Percentiles rank a stretch among this genome's conserved stretches.
These are phyloP conservation scores for Podargus strigoides DNA, from an alignment of 2,797 vertebrate genomes.

Conservation along the genomic window DNA sequence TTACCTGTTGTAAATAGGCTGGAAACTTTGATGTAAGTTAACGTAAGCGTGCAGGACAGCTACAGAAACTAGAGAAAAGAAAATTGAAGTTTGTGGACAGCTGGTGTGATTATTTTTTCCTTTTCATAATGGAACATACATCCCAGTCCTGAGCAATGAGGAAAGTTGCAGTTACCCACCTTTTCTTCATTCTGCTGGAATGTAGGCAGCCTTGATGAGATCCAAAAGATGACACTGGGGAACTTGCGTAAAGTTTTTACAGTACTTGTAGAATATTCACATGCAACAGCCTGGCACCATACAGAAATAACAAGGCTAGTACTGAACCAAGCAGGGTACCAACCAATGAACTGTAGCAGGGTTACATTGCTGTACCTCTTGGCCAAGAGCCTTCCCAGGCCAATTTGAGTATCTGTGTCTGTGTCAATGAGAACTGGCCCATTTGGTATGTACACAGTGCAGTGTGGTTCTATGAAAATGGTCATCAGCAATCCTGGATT, in stretches of 20 bases:
- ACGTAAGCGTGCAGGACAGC: neutral
- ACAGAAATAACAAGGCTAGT: neutral
- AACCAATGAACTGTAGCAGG: neutral
- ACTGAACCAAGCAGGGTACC: neutral
- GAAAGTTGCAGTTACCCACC: neutral
- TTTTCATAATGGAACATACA: neutral
- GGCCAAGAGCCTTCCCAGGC: neutral
- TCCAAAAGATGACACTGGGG: neutral
- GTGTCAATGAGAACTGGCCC: neutral
- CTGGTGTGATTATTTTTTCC: neutral
- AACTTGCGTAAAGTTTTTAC: neutral
- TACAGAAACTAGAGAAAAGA: neutral
- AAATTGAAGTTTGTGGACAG: neutral
- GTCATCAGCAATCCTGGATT: neutral
- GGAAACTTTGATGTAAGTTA: neutral
- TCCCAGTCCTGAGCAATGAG: neutral
- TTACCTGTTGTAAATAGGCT: neutral
- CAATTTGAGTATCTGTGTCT: neutral
- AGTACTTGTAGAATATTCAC: neutral
- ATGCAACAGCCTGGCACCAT: neutral
- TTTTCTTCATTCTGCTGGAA: neutral
- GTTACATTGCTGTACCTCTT: neutral
- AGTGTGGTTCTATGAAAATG: neutral
- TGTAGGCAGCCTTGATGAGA: neutral
- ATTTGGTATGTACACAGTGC: neutral